Evolutionary conservation across 23 tunicate genomes (phyloP).

Genomic region (Halocynthia roretzi): DNA sequence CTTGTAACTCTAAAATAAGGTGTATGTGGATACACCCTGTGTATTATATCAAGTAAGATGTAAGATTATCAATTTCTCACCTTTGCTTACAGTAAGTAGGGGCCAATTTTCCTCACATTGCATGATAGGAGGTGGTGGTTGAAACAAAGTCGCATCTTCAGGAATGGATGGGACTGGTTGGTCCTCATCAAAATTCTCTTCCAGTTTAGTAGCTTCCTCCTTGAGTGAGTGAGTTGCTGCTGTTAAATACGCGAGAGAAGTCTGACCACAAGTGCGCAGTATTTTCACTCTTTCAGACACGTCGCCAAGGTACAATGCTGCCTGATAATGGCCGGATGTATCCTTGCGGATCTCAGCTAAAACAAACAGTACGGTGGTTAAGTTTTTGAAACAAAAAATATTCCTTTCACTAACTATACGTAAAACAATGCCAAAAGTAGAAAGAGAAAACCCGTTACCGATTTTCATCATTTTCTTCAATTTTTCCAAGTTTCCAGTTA

Average conservation of each 20-base stretch:
- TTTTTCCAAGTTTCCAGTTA: constrained; percentile 93
- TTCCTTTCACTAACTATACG: neutral
- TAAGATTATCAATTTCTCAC: constrained; percentile 2
- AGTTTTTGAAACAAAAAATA: neutral
- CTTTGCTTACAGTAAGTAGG: constrained; percentile 87
- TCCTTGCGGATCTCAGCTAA: constrained; percentile 91
- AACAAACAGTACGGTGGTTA: neutral
- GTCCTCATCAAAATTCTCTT: constrained; percentile 50
- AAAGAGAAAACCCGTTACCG: constrained; percentile 16
- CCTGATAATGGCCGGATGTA: constrained; percentile 90
- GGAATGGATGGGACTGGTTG: constrained; percentile 37
- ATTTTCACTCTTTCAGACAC: constrained; percentile 84
- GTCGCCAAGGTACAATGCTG: constrained; percentile 96
- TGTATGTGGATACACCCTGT: too few relatives aligned
- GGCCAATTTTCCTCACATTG: constrained; percentile 97
- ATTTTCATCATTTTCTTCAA: constrained; percentile 98
- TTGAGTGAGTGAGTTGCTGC: constrained; percentile 91
- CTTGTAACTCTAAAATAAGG: too few relatives aligned
- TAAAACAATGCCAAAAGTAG: neutral
- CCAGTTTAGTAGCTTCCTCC: constrained; percentile 76
- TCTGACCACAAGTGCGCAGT: constrained; percentile 68
- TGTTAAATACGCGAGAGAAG: constrained; percentile 91
- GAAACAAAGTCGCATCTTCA: constrained; percentile 64
- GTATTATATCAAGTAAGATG: too few relatives aligned
- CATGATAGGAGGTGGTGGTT: constrained; percentile 84